Evolutionary conservation across 2,888 invertebrate genomes (phyloP).

Genomic region (Oxystoma pomonae): DNA sequence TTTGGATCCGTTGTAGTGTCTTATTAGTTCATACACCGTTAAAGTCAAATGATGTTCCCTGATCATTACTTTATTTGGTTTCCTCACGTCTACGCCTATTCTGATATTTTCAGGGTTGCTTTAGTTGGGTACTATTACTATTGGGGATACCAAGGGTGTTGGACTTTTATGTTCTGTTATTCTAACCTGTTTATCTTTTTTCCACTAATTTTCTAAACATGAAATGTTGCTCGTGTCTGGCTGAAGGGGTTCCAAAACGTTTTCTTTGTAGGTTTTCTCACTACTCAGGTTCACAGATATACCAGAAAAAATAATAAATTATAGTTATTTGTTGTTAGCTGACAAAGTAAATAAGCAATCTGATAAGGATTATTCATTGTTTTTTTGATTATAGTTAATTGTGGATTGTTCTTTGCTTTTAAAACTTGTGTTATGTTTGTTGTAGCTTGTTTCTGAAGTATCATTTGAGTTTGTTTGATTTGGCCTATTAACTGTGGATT

Average conservation of each 20-base stretch:
- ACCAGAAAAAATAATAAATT: neutral
- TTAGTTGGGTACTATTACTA: constrained; percentile 26
- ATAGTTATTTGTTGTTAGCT: neutral
- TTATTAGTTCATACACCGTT: constrained; percentile 26
- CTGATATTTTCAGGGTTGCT: constrained; percentile 13
- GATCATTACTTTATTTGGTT: constrained; percentile 25
- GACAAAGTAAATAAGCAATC: neutral
- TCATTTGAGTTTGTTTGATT: neutral
- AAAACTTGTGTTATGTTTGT: neutral
- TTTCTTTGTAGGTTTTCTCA: neutral
- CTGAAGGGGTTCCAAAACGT: neutral
- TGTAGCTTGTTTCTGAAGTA: neutral
- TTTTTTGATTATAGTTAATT: neutral
- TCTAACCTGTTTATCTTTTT: constrained; percentile 16
- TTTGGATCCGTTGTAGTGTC: constrained; percentile 20
- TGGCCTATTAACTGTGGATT: neutral
- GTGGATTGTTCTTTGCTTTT: neutral
- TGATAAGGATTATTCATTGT: neutral
- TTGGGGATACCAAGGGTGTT: constrained; percentile 28
- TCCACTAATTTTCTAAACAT: constrained; percentile 13
- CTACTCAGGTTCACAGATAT: neutral
- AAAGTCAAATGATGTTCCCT: constrained; percentile 26
- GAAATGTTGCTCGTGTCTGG: neutral
- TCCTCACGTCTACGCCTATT: constrained; percentile 26
- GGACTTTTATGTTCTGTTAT: constrained; percentile 21